Evolutionary conservation across 2,888 invertebrate species (phyloP).

Genomic region (Lasioglossum calceatum): DNA sequence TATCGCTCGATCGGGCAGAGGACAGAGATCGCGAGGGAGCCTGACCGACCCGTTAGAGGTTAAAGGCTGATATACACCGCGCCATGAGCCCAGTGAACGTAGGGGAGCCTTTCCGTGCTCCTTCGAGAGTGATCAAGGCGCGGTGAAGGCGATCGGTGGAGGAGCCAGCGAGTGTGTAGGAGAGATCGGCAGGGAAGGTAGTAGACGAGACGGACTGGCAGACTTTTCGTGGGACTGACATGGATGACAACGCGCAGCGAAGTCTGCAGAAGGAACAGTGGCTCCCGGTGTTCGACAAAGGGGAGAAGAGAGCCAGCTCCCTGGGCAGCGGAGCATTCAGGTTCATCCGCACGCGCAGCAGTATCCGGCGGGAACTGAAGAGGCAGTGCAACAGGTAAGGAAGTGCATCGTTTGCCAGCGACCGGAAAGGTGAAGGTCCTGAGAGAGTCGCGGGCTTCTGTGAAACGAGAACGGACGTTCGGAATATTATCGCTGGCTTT

Average conservation of each 20-base stretch:
- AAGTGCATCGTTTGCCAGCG: constrained; percentile 4
- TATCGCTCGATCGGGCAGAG: constrained; percentile 56
- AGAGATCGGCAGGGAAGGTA: constrained; percentile 25
- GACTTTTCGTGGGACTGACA: constrained; percentile 55
- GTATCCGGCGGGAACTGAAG: constrained; percentile 79
- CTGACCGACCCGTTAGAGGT: constrained; percentile 77
- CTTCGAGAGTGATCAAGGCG: constrained; percentile 44
- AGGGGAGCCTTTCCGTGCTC: constrained; percentile 49
- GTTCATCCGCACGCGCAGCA: constrained; percentile 81
- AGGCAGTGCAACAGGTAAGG: constrained; percentile 81
- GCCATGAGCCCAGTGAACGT: constrained; percentile 49
- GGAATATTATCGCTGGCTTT: too few relatives aligned
- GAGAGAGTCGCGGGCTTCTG: neutral
- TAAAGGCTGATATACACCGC: constrained; percentile 72
- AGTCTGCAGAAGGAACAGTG: constrained; percentile 77
- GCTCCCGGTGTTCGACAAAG: constrained; percentile 75
- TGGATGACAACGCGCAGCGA: constrained; percentile 75
- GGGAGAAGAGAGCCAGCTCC: constrained; percentile 74
- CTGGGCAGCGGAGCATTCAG: constrained; percentile 80
- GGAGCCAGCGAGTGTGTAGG: constrained; percentile 10
- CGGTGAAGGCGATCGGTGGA: constrained; percentile 37
- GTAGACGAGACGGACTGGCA: neutral
- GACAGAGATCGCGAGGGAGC: constrained; percentile 54
- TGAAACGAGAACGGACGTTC: neutral
- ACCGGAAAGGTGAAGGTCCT: constrained; percentile 12